Conservation (phyloP, 35 echinoderm and acorn worm genomes). For the Strongylocentrotus purpuratus region DNA sequence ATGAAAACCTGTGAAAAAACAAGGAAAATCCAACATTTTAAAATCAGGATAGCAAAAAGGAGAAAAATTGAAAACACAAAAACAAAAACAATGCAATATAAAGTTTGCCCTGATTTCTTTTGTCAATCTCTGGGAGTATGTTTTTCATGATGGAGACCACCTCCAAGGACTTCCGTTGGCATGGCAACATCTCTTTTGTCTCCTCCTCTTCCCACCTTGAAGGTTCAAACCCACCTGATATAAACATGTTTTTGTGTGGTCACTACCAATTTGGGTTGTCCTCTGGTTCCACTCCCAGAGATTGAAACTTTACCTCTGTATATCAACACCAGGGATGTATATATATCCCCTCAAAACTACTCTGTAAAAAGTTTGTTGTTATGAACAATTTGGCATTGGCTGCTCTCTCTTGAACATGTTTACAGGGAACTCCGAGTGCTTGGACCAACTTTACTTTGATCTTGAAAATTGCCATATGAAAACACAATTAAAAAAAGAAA, state of each 20-base stretch:
- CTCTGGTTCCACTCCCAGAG: not conserved
- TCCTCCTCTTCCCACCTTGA: not conserved
- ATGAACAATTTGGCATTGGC: not conserved
- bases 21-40: not conserved
- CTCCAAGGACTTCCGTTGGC: not conserved
- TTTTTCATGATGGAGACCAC: not conserved
- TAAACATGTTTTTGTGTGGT: slow-evolving; percentile 12
- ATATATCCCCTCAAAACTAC: not conserved
- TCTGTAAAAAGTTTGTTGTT: not conserved
- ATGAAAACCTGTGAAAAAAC: not conserved
- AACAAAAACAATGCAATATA: too few species aligned
- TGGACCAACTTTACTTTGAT: not conserved
- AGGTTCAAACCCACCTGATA: not conserved
- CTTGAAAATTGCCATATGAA: too few species aligned
- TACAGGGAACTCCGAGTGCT: not conserved
- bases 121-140: not conserved
- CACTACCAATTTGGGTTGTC: not conserved
- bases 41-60: not conserved
- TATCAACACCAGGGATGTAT: not conserved
- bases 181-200: not conserved
- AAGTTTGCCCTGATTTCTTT: not conserved
- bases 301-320: not conserved
- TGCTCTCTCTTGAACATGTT: not conserved
- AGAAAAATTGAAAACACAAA: not conserved
- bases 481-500: too few species aligned